Evolutionary conservation across 2,888 invertebrate species (phyloP).

Genomic region (Athrips mouffetella): DNA sequence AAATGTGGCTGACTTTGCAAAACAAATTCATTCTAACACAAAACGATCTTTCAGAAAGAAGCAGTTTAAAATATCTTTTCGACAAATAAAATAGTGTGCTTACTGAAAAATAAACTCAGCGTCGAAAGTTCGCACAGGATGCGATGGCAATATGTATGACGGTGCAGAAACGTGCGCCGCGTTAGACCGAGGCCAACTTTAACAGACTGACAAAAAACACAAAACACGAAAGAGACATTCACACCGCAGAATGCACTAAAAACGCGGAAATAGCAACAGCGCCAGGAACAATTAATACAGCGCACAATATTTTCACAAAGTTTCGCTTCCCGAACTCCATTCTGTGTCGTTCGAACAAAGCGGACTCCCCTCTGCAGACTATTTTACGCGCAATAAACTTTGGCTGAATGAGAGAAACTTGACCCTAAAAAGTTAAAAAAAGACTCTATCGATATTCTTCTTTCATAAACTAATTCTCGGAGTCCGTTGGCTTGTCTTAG

Average conservation of each 20-base stretch:
- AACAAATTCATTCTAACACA: background rate
- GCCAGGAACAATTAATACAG: constrained; percentile 57
- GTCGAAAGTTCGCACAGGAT: background rate
- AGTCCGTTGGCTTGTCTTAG: constrained; percentile 42
- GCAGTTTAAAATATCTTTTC: background rate
- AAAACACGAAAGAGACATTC: constrained; percentile 37
- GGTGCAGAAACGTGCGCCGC: constrained; percentile 5
- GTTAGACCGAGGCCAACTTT: constrained; percentile 5
- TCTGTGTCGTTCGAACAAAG: constrained; percentile 54
- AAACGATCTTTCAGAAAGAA: background rate
- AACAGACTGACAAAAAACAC: constrained; percentile 17
- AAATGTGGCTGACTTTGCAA: no score
- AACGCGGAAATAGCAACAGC: constrained; percentile 35
- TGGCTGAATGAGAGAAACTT: constrained; percentile 39
- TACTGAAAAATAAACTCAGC: constrained; percentile 6
- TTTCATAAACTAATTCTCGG: constrained; percentile 24
- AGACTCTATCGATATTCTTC: constrained; percentile 38
- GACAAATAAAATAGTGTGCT: background rate
- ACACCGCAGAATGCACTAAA: constrained; percentile 15
- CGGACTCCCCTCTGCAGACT: constrained; percentile 48
- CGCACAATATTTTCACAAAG: constrained; percentile 66
- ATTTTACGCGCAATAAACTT: constrained; percentile 61
- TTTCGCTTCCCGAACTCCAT: constrained; percentile 56
- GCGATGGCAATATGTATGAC: constrained; percentile 7
- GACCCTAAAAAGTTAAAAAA: constrained; percentile 40